phyloP scores from a whole-genome alignment of 1,140 invertebrate genomes.

The Sarcophaga peregrina region DNA sequence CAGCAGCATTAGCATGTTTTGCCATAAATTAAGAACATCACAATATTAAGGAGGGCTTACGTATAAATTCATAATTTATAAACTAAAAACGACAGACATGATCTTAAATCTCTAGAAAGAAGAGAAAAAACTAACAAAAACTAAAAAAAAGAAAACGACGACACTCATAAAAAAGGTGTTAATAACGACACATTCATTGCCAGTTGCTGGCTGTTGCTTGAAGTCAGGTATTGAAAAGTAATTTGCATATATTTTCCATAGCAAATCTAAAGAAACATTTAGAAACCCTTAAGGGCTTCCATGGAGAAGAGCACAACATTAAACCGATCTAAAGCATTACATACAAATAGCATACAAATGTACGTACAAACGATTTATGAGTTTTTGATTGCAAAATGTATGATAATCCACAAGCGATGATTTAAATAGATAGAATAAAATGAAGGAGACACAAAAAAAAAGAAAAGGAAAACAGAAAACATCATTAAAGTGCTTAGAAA shows the following conservation, averaged over 20 bases:
- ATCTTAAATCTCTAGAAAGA: background rate
- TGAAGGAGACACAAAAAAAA: background rate
- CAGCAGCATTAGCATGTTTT: background rate
- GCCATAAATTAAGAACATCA: conserved; percentile 31
- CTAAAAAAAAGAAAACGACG: background rate
- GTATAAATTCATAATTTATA: conserved; percentile 26
- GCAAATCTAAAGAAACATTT: background rate
- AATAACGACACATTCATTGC: no score
- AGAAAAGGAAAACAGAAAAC: background rate
- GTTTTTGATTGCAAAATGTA: conserved; percentile 36
- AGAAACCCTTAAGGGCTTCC: conserved; percentile 13
- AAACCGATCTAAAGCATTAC: conserved; percentile 9
- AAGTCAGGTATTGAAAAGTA: conserved; percentile 11
- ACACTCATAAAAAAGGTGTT: background rate
- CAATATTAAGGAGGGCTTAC: conserved; percentile 29
- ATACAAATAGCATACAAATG: background rate
- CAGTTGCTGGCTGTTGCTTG: no score
- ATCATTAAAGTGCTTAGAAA: background rate
- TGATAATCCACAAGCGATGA: conserved; percentile 18
- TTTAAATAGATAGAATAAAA: conserved; percentile 13
- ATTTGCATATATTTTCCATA: conserved; percentile 23
- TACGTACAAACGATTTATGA: conserved; percentile 19
- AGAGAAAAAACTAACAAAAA: no score
- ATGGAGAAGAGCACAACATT: background rate
- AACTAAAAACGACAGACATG: background rate